Conservation (phyloP, 1,140 invertebrate genomes). For the Scylla paramamosain region DNA sequence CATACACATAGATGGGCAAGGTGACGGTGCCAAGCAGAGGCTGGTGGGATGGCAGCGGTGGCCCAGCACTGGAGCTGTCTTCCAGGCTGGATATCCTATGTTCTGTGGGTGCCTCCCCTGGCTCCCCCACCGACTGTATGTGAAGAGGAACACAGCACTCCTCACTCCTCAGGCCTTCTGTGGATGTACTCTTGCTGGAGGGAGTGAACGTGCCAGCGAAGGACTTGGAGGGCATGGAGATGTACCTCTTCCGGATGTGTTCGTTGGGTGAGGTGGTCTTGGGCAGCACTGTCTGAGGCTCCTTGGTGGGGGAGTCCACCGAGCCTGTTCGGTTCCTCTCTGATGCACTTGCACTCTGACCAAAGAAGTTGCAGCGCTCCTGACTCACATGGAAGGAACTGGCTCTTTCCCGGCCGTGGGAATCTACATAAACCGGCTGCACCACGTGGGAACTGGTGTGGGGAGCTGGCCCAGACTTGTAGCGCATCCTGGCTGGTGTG, state of each 20-base stretch:
- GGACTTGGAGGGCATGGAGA: conserved; percentile 72
- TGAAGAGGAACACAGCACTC: conserved; percentile 62
- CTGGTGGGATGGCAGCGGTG: conserved; percentile 48
- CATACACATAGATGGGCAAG: conserved; percentile 87
- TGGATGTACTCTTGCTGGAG: conserved; percentile 59
- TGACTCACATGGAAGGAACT: conserved; percentile 74
- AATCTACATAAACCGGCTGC: conserved; percentile 46
- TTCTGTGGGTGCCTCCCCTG: neutral
- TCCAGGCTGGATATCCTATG: conserved; percentile 41
- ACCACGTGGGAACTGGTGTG: conserved; percentile 51
- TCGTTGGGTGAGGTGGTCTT: conserved; percentile 50
- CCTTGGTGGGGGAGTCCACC: conserved; percentile 74
- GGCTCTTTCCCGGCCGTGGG: conserved; percentile 66
- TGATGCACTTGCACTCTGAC: neutral
- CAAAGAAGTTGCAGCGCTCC: conserved; percentile 69
- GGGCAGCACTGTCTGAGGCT: conserved; percentile 42
- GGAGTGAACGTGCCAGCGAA: conserved; percentile 31
- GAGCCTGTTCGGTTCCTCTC: conserved; percentile 75
- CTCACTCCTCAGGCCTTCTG: conserved; percentile 62
- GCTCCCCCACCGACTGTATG: neutral
- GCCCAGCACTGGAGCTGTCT: conserved; percentile 45
- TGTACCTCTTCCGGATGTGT: conserved; percentile 67
- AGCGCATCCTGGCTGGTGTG: conserved; percentile 55
- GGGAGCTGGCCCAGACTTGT: conserved; percentile 70
- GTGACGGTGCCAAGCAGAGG: conserved; percentile 78